Evolutionary conservation across 2,797 vertebrate species (phyloP), one percentile per base, ranked within the genome.

Genomic region (Coendou prehensilis): DNA sequence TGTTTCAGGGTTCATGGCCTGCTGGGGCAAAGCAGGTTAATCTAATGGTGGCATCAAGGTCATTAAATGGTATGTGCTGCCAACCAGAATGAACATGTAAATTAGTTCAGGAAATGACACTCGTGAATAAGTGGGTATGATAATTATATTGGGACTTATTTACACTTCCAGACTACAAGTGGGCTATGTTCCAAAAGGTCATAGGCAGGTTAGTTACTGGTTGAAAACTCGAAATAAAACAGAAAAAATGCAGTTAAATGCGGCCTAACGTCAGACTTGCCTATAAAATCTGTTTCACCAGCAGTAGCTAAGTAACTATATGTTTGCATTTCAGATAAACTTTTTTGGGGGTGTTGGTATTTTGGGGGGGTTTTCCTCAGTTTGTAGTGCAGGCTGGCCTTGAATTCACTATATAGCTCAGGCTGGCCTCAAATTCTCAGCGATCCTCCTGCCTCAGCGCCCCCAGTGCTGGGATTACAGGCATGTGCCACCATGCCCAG

Each of bases 131-230:
- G 28, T 67, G 64, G 26, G 69, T 85, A 69, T 96, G 89, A 96
- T 91, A 84, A 95, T 93, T 95, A 89, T 75, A 93, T 47, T 89
- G 93, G 47, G 54, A 87, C 64, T 90, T 96, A 96, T 92, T 97
- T 95, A 96, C 71, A 96, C 82, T 96, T 81, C 91, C 57, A 83
- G 64, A 59, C 93, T 97, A 90, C 52, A 94, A 89, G 84, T 67
- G 67, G 94, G 83, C 71, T 87, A 9, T 86, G 50, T 91, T 96
- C 92, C 85, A 91, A 85, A 94, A 86, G 88, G 92, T 93, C 75
- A 52, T 37, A 89, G 69, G 79, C 67, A 82, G 47, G 33, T 91
- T 96, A 84, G 80, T 89, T 79, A 93, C 57, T 91, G n/a, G 57
- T 83, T 94, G 76, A 91, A 71, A 83, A 84, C 57, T 83, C 37